Conservation (phyloP, 2,888 invertebrate genomes). For the Halictus ligatus region DNA sequence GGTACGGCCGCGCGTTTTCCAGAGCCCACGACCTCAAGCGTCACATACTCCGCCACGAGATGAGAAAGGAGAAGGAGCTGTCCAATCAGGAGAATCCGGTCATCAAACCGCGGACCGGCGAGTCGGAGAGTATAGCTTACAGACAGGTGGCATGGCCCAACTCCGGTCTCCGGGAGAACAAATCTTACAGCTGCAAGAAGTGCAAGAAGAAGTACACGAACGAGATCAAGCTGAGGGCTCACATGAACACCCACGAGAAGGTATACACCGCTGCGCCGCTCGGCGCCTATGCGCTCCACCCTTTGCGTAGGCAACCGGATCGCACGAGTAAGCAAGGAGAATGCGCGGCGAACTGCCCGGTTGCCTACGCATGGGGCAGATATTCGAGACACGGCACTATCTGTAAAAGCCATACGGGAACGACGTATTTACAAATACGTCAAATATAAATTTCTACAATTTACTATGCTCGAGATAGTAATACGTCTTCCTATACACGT, state of each 20-base stretch:
- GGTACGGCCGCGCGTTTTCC: constrained; percentile 81
- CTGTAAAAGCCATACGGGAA: too few relatives aligned
- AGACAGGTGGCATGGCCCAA: constrained; percentile 57
- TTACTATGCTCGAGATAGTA: too few relatives aligned
- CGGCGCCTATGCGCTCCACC: not conserved
- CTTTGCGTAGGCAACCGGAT: not conserved
- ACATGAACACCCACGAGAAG: constrained; percentile 79
- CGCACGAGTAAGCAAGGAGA: too few relatives aligned
- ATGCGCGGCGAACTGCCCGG: too few relatives aligned
- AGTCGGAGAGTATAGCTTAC: constrained; percentile 65
- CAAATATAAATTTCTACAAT: too few relatives aligned
- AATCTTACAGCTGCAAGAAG: constrained; percentile 75
- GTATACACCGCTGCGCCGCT: constrained; percentile 64
- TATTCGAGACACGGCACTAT: too few relatives aligned
- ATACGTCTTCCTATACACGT: not conserved
- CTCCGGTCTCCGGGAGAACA: constrained; percentile 21
- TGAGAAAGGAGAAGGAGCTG: constrained; percentile 78
- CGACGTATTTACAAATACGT: too few relatives aligned
- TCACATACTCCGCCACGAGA: constrained; percentile 81
- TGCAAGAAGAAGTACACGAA: constrained; percentile 80
- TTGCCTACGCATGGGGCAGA: too few relatives aligned
- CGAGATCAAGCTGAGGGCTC: constrained; percentile 78
- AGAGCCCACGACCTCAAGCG: constrained; percentile 82
- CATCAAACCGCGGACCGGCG: constrained; percentile 54
- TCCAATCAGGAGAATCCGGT: constrained; percentile 52